Conservation (phyloP, 2,113 vertebrate genomes). For the Gadus chalcogrammus region DNA sequence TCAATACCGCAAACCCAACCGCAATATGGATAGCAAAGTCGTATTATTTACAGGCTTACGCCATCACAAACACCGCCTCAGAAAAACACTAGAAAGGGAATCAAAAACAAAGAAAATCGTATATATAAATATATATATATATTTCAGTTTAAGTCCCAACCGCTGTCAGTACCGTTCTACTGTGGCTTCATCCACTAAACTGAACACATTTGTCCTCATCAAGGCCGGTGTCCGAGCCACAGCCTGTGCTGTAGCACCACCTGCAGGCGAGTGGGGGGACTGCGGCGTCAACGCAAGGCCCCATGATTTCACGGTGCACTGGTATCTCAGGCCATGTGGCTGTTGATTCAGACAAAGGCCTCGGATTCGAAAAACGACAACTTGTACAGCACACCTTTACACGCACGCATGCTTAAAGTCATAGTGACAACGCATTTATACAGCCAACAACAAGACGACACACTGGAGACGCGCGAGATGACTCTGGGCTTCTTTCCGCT, state of each 20-base stretch:
- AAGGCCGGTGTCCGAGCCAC: slow-evolving; percentile 1
- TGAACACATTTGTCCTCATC: too few relatives aligned
- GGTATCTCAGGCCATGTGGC: neutral
- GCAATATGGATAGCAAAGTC: neutral
- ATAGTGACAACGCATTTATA: too few relatives aligned
- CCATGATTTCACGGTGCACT: slow-evolving; percentile 12
- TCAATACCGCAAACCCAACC: too few relatives aligned
- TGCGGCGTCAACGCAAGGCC: slow-evolving; percentile 31
- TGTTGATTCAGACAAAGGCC: neutral
- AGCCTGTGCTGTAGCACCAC: slow-evolving; percentile 70
- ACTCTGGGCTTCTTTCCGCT: neutral
- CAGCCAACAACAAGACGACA: too few relatives aligned
- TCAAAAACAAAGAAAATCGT: neutral
- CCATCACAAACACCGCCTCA: too few relatives aligned
- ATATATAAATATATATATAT: neutral
- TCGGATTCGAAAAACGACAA: neutral
- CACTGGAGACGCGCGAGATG: too few relatives aligned
- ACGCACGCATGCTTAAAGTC: neutral
- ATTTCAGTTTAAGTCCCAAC: neutral
- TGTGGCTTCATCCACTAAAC: too few relatives aligned
- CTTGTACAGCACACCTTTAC: neutral
- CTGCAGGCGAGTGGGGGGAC: slow-evolving; percentile 61
- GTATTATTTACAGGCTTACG: too few relatives aligned
- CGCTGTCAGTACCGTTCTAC: too few relatives aligned
- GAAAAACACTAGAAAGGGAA: neutral